Percentiles rank a stretch among this genome's conserved stretches.
Evolutionary conservation across 2,113 vertebrate species (phyloP).

Genomic region (Aythya baeri): DNA sequence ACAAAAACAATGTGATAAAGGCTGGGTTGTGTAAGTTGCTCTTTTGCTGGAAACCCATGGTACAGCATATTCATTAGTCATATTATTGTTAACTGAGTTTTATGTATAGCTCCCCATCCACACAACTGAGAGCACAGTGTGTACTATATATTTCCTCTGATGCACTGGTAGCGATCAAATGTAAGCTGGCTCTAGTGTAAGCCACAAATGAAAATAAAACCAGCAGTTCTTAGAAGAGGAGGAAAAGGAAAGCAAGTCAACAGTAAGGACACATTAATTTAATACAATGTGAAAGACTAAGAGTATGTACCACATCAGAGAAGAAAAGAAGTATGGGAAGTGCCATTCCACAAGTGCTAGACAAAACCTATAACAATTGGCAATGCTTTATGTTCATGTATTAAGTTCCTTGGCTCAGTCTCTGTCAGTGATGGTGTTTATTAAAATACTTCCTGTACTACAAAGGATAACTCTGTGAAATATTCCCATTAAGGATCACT

Average conservation of each 20-base stretch:
- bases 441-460: neutral
- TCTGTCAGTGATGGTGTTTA: neutral
- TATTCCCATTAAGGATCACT: neutral
- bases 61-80: constrained; percentile 40
- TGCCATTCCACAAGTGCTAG: neutral
- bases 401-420: neutral
- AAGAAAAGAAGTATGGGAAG: neutral
- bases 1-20: constrained; percentile 57
- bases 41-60: constrained; percentile 22
- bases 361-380: neutral
- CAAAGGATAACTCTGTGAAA: neutral
- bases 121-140: constrained; percentile 12
- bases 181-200: neutral
- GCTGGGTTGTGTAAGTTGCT: neutral
- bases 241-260: neutral
- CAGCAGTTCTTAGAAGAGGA: neutral
- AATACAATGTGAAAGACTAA: neutral
- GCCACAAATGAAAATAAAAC: constrained; percentile 49
- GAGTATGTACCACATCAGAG: neutral
- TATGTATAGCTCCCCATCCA: constrained; percentile 5
- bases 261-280: neutral
- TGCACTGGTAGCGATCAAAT: constrained; percentile 3
- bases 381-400: neutral
- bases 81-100: constrained; percentile 25
- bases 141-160: constrained; percentile 44